A percentile compares a stretch with the other conserved stretches of the same genome.
Evolutionary conservation across 1,140 invertebrate genomes (phyloP).

Genomic region (Ridgeia piscesae): DNA sequence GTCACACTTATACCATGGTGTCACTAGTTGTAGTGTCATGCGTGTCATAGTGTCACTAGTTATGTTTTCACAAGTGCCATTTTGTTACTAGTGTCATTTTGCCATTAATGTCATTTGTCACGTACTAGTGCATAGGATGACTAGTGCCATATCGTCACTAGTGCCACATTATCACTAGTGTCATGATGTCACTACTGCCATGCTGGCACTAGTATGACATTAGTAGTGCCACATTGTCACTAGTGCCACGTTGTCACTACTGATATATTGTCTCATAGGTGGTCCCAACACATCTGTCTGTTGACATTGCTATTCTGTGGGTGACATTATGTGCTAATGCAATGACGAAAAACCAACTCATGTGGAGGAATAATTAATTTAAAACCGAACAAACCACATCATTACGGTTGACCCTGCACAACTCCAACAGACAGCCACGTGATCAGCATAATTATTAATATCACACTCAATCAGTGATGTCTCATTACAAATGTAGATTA

Average conservation of each 20-base stretch:
- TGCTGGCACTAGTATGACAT: not conserved
- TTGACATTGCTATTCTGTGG: not conserved
- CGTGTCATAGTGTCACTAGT: no score
- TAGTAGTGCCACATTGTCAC: not conserved
- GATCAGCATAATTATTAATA: not conserved
- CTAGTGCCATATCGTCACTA: not conserved
- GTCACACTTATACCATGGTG: no score
- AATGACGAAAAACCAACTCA: conserved; percentile 2
- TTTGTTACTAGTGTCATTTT: not conserved
- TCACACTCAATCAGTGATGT: not conserved
- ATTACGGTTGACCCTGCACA: not conserved
- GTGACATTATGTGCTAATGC: not conserved
- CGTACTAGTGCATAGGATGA: no score
- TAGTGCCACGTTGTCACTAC: not conserved
- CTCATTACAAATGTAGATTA: not conserved
- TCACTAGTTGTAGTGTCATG: no score
- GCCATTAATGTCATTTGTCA: not conserved
- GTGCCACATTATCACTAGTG: not conserved
- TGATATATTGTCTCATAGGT: not conserved
- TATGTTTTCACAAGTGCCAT: no score
- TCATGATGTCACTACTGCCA: not conserved
- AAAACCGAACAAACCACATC: not conserved
- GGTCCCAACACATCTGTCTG: not conserved
- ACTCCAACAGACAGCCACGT: not conserved
- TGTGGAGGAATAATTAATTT: conserved; percentile 2